A percentile compares a stretch with the other conserved stretches of the same genome.
Conservation (phyloP, 1,140 invertebrate species). For the Euwallacea similis region DNA sequence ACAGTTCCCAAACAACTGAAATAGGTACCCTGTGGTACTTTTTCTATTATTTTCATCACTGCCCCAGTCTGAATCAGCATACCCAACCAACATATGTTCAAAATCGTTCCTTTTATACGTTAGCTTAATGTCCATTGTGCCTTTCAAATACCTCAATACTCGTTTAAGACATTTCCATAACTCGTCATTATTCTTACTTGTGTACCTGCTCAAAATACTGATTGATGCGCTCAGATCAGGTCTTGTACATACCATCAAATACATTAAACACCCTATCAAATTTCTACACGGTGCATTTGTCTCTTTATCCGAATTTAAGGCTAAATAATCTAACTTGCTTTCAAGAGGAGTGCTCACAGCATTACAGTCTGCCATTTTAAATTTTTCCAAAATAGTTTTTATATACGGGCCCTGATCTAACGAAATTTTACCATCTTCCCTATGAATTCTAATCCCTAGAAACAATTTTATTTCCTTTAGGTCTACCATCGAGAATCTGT, state of each 20-base stretch:
- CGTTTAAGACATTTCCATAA: background rate
- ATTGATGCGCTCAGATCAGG: background rate
- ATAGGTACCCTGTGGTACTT: background rate
- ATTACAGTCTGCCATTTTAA: background rate
- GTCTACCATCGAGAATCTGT: constrained; percentile 21
- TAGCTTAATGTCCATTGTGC: background rate
- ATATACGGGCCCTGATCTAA: background rate
- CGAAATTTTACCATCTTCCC: background rate
- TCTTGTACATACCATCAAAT: background rate
- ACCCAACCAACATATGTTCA: background rate
- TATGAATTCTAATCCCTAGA: constrained; percentile 12
- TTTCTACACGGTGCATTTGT: background rate
- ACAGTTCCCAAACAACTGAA: background rate
- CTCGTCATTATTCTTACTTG: background rate
- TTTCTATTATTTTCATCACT: background rate
- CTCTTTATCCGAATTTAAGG: background rate
- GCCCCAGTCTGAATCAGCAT: background rate
- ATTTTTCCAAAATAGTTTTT: background rate
- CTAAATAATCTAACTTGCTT: background rate
- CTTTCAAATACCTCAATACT: background rate
- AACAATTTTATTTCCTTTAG: constrained; percentile 27
- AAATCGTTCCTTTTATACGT: background rate
- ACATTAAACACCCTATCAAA: background rate
- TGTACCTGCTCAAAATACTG: background rate
- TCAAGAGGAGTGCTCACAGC: background rate